Percentiles rank a stretch among this genome's conserved stretches.
Conservation (phyloP, 2,797 vertebrate species). For the Mastacembelus armatus region DNA sequence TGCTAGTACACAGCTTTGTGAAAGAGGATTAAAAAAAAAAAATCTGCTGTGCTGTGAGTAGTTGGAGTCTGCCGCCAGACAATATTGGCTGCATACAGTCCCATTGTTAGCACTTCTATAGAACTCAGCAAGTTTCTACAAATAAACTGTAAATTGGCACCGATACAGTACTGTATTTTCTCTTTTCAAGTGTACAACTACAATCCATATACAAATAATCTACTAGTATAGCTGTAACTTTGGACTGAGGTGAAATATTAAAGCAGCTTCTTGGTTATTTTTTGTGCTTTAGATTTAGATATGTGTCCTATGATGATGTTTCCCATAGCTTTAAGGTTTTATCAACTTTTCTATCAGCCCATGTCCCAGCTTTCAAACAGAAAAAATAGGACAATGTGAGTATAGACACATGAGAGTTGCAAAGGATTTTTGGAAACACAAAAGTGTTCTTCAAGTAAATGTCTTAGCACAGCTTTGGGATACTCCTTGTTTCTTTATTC, state of each 20-base stretch:
- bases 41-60: background rate
- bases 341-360: conserved; percentile 13
- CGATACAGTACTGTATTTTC: background rate
- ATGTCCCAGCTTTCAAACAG: conserved; percentile 20
- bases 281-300: no score
- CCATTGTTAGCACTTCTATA: conserved; percentile 34
- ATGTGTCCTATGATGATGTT: conserved; percentile 8
- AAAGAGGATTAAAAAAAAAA: background rate
- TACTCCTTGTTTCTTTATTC: conserved; percentile 4
- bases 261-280: conserved; percentile 7
- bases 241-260: background rate
- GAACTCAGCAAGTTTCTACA: conserved; percentile 33
- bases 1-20: conserved; percentile 8
- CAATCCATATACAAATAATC: conserved; percentile 8
- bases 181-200: background rate
- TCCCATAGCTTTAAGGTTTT: conserved; percentile 7
- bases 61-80: background rate
- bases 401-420: conserved; percentile 9
- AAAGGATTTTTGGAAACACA: conserved; percentile 29
- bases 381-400: conserved; percentile 7
- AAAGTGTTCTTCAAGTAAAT: conserved; percentile 30
- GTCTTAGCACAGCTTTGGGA: conserved; percentile 30
- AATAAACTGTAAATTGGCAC: conserved; percentile 11
- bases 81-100: conserved; percentile 20
- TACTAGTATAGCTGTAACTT: background rate